Conservation (phyloP, 2,797 vertebrate genomes). For the Myiotriccus ornatus region DNA sequence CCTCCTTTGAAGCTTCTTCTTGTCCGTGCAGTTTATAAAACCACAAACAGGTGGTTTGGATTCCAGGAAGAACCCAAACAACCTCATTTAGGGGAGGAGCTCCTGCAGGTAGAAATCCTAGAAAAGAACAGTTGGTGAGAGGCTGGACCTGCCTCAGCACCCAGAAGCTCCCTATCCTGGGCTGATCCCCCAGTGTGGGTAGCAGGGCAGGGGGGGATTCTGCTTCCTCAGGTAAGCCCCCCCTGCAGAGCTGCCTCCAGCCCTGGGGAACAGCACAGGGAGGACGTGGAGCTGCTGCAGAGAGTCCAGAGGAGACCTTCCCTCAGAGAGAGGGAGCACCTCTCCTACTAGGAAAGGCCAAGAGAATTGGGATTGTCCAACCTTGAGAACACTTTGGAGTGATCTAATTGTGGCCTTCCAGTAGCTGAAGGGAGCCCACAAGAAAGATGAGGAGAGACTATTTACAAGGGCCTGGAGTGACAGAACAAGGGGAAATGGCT, state of each 20-base stretch:
- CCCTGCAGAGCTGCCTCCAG: not conserved
- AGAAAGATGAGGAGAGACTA: not conserved
- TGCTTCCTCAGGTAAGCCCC: not conserved
- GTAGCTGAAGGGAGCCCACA: not conserved
- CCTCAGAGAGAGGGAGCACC: not conserved
- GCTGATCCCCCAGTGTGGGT: accelerated
- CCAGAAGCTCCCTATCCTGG: not conserved
- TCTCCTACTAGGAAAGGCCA: not conserved
- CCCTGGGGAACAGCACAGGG: not conserved
- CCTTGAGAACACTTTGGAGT: not conserved
- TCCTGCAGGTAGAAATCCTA: not conserved
- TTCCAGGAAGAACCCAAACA: not conserved
- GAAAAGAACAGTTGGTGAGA: not conserved
- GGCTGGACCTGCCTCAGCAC: not conserved
- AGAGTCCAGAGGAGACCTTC: accelerated
- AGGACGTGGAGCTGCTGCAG: not conserved
- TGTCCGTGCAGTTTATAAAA: not conserved
- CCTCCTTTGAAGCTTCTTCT: not conserved
- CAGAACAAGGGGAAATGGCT: not conserved
- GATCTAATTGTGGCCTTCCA: not conserved
- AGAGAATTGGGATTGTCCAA: not conserved
- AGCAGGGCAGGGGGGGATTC: not conserved
- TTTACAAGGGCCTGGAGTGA: not conserved
- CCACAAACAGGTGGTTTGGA: not conserved
- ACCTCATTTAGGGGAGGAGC: not conserved